phyloP scores from a whole-genome alignment of 1,140 invertebrate genomes.

The Leptinotarsa undecemlineata region DNA sequence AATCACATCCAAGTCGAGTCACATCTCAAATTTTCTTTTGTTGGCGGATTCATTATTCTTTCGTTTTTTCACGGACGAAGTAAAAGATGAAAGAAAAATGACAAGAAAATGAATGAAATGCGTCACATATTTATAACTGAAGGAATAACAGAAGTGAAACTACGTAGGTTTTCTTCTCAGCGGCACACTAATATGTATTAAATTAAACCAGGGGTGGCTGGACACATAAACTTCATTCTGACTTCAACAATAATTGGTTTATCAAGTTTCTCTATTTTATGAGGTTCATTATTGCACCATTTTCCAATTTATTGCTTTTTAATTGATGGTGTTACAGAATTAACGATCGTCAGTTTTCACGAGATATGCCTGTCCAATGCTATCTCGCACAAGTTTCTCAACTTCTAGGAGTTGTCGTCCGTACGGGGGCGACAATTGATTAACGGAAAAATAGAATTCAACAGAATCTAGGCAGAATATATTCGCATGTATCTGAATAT shows the following conservation, averaged over 20 bases:
- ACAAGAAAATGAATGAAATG: conserved; percentile 3
- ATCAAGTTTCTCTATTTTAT: conserved; percentile 1
- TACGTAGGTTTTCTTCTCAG: conserved; percentile 1
- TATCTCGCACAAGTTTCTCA: too few relatives aligned
- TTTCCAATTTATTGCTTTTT: background rate
- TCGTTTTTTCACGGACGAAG: background rate
- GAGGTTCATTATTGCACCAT: background rate
- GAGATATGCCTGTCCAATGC: too few relatives aligned
- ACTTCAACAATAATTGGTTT: background rate
- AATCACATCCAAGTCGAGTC: background rate
- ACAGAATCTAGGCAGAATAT: too few relatives aligned
- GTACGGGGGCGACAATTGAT: too few relatives aligned
- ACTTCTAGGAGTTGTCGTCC: too few relatives aligned
- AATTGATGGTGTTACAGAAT: background rate
- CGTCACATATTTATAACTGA: background rate
- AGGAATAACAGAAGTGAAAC: background rate
- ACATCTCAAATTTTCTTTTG: conserved; percentile 3
- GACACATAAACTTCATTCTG: background rate
- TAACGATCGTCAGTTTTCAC: too few relatives aligned
- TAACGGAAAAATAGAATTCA: too few relatives aligned
- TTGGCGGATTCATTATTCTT: background rate
- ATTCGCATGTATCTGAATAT: too few relatives aligned
- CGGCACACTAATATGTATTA: background rate
- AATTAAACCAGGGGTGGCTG: background rate
- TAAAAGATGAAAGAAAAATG: background rate